Conservation (phyloP, 2,797 vertebrate species). For the Lindbergichthys nudifrons region DNA sequence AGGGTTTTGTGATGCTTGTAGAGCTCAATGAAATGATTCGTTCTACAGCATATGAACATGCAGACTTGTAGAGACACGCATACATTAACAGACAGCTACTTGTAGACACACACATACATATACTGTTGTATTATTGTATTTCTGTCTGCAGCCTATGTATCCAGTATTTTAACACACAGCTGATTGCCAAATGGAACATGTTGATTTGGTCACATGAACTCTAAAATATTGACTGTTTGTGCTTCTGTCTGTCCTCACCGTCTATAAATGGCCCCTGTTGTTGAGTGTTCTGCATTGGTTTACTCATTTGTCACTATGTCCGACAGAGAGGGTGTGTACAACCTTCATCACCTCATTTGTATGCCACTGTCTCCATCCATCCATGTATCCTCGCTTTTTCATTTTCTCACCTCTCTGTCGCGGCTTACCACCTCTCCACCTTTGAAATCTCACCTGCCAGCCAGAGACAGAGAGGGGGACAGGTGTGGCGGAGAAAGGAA, state of each 20-base stretch:
- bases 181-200: slow-evolving; percentile 44
- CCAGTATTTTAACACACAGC: slow-evolving; percentile 19
- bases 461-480: slow-evolving; percentile 19
- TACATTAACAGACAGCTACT: neutral
- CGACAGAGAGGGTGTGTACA: neutral
- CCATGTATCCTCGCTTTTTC: neutral
- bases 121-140: slow-evolving; percentile 8
- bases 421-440: slow-evolving; percentile 10
- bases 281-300: neutral
- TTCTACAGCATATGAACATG: neutral
- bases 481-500: slow-evolving; percentile 45
- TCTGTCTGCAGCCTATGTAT: slow-evolving; percentile 3
- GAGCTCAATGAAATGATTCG: slow-evolving; percentile 22
- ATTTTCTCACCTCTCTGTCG: slow-evolving; percentile 8
- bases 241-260: slow-evolving; percentile 5
- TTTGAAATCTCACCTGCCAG: slow-evolving; percentile 27
- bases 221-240: slow-evolving; percentile 31
- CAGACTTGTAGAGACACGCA: neutral
- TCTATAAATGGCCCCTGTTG: slow-evolving; percentile 3
- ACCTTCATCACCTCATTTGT: slow-evolving; percentile 28
- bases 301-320: slow-evolving; percentile 3
- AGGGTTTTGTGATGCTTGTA: slow-evolving; percentile 39
- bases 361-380: neutral
- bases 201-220: slow-evolving; percentile 24
- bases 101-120: neutral